Conservation (phyloP, 2,888 invertebrate genomes). For the Stenchaetothrips biformis region DNA sequence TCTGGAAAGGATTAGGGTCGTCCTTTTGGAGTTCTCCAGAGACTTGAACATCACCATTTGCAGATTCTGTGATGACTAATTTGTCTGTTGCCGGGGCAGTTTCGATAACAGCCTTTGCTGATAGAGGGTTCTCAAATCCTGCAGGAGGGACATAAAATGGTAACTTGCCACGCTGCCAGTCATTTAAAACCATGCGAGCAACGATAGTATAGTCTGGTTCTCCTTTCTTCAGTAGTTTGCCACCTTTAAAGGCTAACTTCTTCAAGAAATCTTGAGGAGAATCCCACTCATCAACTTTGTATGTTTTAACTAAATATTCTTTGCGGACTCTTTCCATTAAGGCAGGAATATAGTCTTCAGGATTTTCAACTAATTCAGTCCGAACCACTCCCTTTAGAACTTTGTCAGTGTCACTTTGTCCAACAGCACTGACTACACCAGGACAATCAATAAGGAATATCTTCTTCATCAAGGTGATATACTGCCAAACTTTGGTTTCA, state of each 20-base stretch:
- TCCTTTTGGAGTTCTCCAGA: slow-evolving; percentile 38
- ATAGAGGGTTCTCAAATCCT: slow-evolving; percentile 66
- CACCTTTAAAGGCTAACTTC: slow-evolving; percentile 77
- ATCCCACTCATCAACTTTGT: slow-evolving; percentile 79
- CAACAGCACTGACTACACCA: slow-evolving; percentile 95
- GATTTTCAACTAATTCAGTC: slow-evolving; percentile 87
- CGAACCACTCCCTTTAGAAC: slow-evolving; percentile 97
- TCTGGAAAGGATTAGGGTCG: slow-evolving; percentile 47
- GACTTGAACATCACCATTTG: slow-evolving; percentile 40
- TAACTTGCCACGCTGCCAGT: slow-evolving; percentile 96
- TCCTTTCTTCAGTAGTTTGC: slow-evolving; percentile 92
- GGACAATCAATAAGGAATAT: slow-evolving; percentile 99
- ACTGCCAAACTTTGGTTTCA: slow-evolving; percentile 98
- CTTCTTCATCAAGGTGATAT: slow-evolving; percentile 93
- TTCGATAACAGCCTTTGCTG: slow-evolving; percentile 37
- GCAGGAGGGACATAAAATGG: slow-evolving; percentile 90
- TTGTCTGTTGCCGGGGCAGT: slow-evolving; percentile 28
- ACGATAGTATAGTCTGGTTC: slow-evolving; percentile 87
- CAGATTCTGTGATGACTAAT: slow-evolving; percentile 37
- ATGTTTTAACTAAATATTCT: slow-evolving; percentile 87
- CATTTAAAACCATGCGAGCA: slow-evolving; percentile 93
- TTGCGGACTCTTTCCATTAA: slow-evolving; percentile 81
- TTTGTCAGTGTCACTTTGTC: slow-evolving; percentile 90
- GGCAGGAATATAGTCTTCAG: slow-evolving; percentile 88
- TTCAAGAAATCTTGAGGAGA: slow-evolving; percentile 84